Conservation (phyloP, 2,797 vertebrate species). For the Lateolabrax maculatus region DNA sequence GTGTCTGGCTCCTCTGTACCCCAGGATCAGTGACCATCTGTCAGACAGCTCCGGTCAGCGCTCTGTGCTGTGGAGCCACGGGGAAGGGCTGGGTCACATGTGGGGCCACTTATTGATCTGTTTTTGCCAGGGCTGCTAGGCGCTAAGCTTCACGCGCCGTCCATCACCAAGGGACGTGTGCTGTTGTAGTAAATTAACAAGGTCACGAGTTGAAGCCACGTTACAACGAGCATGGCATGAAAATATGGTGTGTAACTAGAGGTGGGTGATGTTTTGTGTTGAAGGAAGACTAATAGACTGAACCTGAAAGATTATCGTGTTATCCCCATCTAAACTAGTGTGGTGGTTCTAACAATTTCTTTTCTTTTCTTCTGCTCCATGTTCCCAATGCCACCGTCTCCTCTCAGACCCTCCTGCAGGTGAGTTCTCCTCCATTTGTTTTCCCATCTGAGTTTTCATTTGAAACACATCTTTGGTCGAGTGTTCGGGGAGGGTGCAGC, state of each 20-base stretch:
- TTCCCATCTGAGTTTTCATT: slow-evolving; percentile 1
- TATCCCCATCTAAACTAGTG: slow-evolving; percentile 37
- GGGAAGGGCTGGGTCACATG: slow-evolving; percentile 56
- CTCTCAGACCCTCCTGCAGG: slow-evolving; percentile 94
- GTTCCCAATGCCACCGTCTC: slow-evolving; percentile 15
- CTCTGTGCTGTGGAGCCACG: slow-evolving; percentile 27
- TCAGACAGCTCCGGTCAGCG: slow-evolving; percentile 53
- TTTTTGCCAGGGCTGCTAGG: slow-evolving; percentile 43
- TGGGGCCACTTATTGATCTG: slow-evolving; percentile 69
- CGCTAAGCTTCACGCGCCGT: slow-evolving; percentile 26
- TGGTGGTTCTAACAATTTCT: slow-evolving; percentile 36
- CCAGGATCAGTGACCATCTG: slow-evolving; percentile 81
- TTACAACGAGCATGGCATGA: neutral
- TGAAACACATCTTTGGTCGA: slow-evolving; percentile 8
- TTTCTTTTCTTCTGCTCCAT: slow-evolving; percentile 41
- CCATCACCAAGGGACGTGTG: neutral
- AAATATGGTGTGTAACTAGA: neutral
- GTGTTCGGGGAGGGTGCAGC: neutral
- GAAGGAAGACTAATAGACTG: neutral
- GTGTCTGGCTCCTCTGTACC: slow-evolving; percentile 54
- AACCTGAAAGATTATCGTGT: slow-evolving; percentile 44
- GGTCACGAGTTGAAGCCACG: neutral
- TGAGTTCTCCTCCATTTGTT: slow-evolving; percentile 79
- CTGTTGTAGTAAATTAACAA: slow-evolving; percentile 14
- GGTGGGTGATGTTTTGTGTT: neutral